Base-by-base conservation (phyloP, 2,797 vertebrate species). In the Xyrichtys novacula region DNA sequence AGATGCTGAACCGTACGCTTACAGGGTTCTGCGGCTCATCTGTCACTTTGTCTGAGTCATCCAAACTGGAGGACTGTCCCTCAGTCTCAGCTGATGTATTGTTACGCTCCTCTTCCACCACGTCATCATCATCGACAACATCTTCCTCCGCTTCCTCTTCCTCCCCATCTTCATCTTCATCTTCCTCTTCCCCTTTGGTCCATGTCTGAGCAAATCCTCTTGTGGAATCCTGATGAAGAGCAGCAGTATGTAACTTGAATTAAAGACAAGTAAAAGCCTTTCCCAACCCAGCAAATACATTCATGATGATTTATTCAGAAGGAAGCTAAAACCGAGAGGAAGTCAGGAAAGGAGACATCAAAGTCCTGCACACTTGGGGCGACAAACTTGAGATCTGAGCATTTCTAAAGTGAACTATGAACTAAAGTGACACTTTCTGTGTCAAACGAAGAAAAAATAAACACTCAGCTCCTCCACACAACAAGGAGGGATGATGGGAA, bases 1-100 rank as follows among this genome's bases (percentile, higher is more conserved):
- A 0, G 32, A 31, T 4, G 3, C 14, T 17, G 0, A 19, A 4
- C 3, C 2, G 38, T 14, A 5, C 12, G 71, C 71, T 54, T 40
- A 86, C 88, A 8, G 47, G 42, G 49, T 40, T 72, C 55, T 12
- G 60, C 4, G 16, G 22, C 7, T 72, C 88, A 48, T 73, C 80
- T 1, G 63, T 2, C 3, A 34, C 1, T 10, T 62, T 71, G 52
- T 61, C 80, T 3, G 61, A 65, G 2, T 65, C 50, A 2, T 76
- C 81, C 23, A 65, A 29, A 61, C 65, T 71, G 2, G 63, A 62
- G 16, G 80, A 61, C 14, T 12, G 47, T 7, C 16, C 69, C 25
- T 76, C 62, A 0, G 25, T 60, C 43, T 73, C 69, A 0, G 29
- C 50, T 0, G 65, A 53, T 0, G 58, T 32, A 2, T 77, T 64